A percentile compares a stretch with the other conserved stretches of the same genome.
Conservation (phyloP, 2,113 vertebrate species). For the Phaethornis superciliosus region DNA sequence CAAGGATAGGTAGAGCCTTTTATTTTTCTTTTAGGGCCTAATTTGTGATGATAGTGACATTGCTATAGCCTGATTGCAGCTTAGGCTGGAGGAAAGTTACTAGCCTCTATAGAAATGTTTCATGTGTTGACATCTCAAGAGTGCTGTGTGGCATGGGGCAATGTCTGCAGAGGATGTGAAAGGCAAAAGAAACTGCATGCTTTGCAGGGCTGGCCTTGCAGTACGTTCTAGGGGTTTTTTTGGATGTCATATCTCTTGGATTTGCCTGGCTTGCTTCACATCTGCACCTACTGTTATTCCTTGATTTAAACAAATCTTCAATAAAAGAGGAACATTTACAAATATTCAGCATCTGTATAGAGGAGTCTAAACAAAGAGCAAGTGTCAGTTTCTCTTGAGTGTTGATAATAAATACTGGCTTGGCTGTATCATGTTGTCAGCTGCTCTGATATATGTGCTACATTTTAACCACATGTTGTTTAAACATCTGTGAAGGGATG, state of each 20-base stretch:
- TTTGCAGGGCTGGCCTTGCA: fast-evolving
- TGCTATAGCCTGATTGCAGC: neutral
- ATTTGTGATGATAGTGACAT: neutral
- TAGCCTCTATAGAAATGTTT: neutral
- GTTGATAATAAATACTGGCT: conserved; percentile 50
- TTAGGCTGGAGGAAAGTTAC: neutral
- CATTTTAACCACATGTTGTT: conserved; percentile 62
- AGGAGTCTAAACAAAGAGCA: conserved; percentile 40
- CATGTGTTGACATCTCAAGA: neutral
- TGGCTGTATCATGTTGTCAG: conserved; percentile 50
- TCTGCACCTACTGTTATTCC: neutral
- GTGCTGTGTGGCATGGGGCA: fast-evolving
- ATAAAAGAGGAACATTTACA: neutral
- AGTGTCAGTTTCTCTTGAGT: conserved; percentile 22
- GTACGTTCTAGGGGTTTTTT: neutral
- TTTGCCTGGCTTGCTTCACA: conserved; percentile 12
- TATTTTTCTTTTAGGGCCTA: neutral
- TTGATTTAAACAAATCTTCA: conserved; percentile 41
- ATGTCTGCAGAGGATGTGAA: neutral
- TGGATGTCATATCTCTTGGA: neutral
- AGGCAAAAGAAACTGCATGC: neutral
- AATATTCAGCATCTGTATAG: conserved; percentile 22
- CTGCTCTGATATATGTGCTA: conserved; percentile 48
- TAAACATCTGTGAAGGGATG: conserved; percentile 56
- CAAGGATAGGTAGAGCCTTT: neutral